phyloP scores from a whole-genome alignment of 2,888 invertebrate genomes.

The Melinopterus prodromus region DNA sequence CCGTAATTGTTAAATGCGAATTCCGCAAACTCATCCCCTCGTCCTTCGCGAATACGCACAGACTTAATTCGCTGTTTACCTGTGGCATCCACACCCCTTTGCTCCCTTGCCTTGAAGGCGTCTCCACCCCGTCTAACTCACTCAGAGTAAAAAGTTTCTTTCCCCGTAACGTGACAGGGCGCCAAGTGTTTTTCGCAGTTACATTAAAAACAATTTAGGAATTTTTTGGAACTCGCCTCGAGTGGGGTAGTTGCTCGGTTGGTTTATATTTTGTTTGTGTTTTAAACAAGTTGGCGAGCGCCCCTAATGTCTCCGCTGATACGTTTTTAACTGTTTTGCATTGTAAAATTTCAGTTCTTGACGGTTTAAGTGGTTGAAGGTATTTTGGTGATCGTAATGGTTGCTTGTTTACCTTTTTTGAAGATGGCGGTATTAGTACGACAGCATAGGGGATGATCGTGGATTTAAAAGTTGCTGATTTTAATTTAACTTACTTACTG shows the following conservation, averaged over 20 bases:
- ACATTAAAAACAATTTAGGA: slow-evolving; percentile 47
- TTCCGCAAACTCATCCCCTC: background rate
- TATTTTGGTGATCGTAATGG: too few relatives aligned
- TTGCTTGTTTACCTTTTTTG: too few relatives aligned
- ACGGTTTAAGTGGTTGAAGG: background rate
- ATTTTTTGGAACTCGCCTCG: slow-evolving; percentile 29
- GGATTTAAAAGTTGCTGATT: too few relatives aligned
- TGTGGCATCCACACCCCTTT: slow-evolving; percentile 4
- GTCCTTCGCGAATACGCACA: background rate
- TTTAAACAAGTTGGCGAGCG: slow-evolving; percentile 17
- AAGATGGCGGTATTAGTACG: too few relatives aligned
- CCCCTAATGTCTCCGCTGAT: slow-evolving; percentile 15
- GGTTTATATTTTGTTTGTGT: slow-evolving; percentile 22
- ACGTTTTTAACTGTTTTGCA: slow-evolving; percentile 11
- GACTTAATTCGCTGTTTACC: slow-evolving; percentile 4
- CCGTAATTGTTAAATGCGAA: slow-evolving; percentile 14
- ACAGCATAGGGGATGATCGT: too few relatives aligned
- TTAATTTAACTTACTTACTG: too few relatives aligned
- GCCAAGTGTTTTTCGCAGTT: slow-evolving; percentile 43
- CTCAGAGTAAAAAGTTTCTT: slow-evolving; percentile 17
- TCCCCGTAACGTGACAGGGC: slow-evolving; percentile 36
- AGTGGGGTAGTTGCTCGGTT: background rate
- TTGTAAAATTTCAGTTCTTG: slow-evolving; percentile 5
- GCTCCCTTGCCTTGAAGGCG: background rate
- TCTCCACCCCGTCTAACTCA: background rate